Percentiles rank a stretch among this genome's conserved stretches.
Conservation (phyloP, 2,888 invertebrate genomes). For the Tetanocera ferruginea region DNA sequence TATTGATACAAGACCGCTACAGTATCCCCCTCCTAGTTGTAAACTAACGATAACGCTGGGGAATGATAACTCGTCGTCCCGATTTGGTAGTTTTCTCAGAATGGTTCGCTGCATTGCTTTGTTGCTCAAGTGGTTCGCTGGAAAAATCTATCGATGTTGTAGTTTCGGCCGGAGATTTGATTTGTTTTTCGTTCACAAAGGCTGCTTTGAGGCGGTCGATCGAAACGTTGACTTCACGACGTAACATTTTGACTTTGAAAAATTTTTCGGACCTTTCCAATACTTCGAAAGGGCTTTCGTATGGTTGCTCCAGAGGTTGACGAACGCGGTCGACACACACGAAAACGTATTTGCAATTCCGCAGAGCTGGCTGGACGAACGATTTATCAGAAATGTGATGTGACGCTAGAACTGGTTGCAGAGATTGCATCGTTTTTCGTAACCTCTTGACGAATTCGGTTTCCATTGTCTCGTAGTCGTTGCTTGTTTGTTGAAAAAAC, state of each 20-base stretch:
- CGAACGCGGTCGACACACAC: not conserved
- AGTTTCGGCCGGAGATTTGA: too few relatives aligned
- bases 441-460: not conserved
- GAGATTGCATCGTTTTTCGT: not conserved
- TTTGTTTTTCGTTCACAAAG: too few relatives aligned
- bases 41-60: too few relatives aligned
- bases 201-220: not conserved
- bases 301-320: not conserved
- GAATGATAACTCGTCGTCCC: too few relatives aligned
- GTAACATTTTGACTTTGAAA: not conserved
- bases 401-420: not conserved
- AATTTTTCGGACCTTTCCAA: not conserved
- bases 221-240: not conserved
- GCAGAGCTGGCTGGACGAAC: not conserved
- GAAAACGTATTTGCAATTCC: not conserved
- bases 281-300: not conserved
- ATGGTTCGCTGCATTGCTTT: too few relatives aligned
- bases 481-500: not conserved
- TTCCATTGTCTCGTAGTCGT: too few relatives aligned
- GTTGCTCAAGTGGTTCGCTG: too few relatives aligned
- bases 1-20: too few relatives aligned
- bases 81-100: too few relatives aligned
- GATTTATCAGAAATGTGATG: not conserved
- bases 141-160: too few relatives aligned
- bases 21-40: too few relatives aligned